A percentile compares a stretch with the other conserved stretches of the same genome.
These are phyloP conservation scores for Campopleginae sp. DNA, from an alignment of 2,888 invertebrate genomes.

Conservation along the genomic window DNA sequence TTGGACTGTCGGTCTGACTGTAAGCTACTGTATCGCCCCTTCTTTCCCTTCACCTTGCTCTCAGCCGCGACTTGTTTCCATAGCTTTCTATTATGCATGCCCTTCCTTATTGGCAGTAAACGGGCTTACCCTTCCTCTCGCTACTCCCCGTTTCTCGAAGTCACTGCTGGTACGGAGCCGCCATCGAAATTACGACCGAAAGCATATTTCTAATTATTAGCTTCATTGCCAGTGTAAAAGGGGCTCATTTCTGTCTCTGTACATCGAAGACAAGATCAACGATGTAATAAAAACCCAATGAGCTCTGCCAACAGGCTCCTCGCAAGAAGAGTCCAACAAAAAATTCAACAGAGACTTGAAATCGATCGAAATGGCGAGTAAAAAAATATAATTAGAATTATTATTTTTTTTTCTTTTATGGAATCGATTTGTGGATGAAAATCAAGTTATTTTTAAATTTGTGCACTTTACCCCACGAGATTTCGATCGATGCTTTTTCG, in stretches of 20 bases:
- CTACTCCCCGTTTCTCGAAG: conserved; percentile 47
- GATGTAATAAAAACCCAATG: conserved; percentile 25
- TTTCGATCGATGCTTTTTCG: neutral
- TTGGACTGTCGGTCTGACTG: conserved; percentile 72
- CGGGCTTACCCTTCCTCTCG: conserved; percentile 76
- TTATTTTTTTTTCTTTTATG: neutral
- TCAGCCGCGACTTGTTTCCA: conserved; percentile 51
- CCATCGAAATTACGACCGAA: conserved; percentile 77
- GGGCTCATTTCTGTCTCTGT: conserved; percentile 27
- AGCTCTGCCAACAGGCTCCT: conserved; percentile 80
- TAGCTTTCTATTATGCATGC: conserved; percentile 82
- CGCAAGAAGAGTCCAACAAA: conserved; percentile 37
- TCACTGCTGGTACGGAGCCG: conserved; percentile 58
- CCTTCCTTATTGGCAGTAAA: conserved; percentile 82
- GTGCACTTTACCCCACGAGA: too few relatives aligned
- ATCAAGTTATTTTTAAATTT: too few relatives aligned
- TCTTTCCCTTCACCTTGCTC: neutral
- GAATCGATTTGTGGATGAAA: too few relatives aligned
- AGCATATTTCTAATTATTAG: conserved; percentile 81
- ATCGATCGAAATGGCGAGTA: neutral
- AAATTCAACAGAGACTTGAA: neutral
- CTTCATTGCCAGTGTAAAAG: conserved; percentile 49
- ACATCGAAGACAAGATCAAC: conserved; percentile 39
- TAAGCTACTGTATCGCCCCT: conserved; percentile 62
- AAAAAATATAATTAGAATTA: neutral